A percentile compares a stretch with the other conserved stretches of the same genome.
phyloP scores from a whole-genome alignment of 2,888 invertebrate genomes.

The Drosophila mimica region DNA sequence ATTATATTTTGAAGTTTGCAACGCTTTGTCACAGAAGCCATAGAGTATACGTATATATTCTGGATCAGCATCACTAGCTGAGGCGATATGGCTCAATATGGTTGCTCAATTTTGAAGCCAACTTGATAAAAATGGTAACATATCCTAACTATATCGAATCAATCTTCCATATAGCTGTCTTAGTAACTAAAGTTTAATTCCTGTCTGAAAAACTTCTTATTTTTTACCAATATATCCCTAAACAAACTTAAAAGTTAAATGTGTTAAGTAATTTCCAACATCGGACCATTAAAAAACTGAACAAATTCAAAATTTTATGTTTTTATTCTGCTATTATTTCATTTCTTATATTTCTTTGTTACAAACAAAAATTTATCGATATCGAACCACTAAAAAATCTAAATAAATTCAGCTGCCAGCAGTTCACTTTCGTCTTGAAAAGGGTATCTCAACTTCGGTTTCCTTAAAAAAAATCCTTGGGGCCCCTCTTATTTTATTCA shows the following conservation, averaged over 20 bases:
- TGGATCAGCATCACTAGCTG: neutral
- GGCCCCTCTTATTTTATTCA: slow-evolving; percentile 22
- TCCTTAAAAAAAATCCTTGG: too few relatives aligned
- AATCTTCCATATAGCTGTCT: too few relatives aligned
- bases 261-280: neutral
- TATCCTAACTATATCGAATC: neutral
- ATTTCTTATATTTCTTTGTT: too few relatives aligned
- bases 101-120: neutral
- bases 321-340: neutral
- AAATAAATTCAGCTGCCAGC: neutral
- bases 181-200: neutral
- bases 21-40: neutral
- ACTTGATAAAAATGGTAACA: neutral
- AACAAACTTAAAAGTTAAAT: neutral
- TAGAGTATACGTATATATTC: neutral
- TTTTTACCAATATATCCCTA: neutral
- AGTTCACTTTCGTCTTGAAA: neutral
- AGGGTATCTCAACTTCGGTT: neutral
- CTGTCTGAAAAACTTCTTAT: neutral
- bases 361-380: too few relatives aligned
- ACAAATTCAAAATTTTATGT: too few relatives aligned
- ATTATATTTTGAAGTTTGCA: neutral
- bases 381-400: neutral
- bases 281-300: too few relatives aligned
- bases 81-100: neutral